Conservation (phyloP, 2,888 invertebrate genomes). For the Dione juno region DNA sequence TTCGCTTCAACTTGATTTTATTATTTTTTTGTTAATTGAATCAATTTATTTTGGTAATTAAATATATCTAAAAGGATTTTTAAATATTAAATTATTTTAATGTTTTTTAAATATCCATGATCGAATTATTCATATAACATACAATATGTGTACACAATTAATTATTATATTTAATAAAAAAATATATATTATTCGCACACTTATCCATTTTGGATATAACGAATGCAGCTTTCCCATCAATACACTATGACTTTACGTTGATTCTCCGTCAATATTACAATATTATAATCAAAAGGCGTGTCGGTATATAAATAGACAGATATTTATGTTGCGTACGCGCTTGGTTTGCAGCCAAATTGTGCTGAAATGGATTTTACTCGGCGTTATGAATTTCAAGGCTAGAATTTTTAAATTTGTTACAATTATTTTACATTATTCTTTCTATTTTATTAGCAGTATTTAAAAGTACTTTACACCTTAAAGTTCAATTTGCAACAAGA, state of each 20-base stretch:
- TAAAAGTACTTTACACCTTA: too few relatives aligned
- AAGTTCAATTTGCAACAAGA: too few relatives aligned
- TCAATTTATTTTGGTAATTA: too few relatives aligned
- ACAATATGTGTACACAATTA: not conserved
- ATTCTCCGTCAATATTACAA: conserved; percentile 19
- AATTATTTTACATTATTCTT: not conserved
- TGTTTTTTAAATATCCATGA: too few relatives aligned
- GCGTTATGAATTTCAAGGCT: conserved; percentile 31
- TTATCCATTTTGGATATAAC: not conserved
- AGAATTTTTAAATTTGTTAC: conserved; percentile 24
- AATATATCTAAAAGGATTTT: too few relatives aligned
- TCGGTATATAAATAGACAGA: conserved; percentile 37
- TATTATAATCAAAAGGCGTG: conserved; percentile 38
- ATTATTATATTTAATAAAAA: not conserved
- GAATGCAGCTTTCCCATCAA: not conserved
- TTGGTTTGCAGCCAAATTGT: conserved; percentile 42
- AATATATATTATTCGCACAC: not conserved
- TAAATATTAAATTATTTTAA: too few relatives aligned
- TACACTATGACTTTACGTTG: not conserved
- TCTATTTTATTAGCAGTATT: not conserved
- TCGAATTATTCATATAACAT: not conserved
- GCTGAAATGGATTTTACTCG: conserved; percentile 35
- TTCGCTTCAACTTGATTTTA: not conserved
- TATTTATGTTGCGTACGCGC: conserved; percentile 39
- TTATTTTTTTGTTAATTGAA: not conserved